Base-by-base conservation (phyloP, 2,888 invertebrate genomes). In the Agonum fuliginosum region DNA sequence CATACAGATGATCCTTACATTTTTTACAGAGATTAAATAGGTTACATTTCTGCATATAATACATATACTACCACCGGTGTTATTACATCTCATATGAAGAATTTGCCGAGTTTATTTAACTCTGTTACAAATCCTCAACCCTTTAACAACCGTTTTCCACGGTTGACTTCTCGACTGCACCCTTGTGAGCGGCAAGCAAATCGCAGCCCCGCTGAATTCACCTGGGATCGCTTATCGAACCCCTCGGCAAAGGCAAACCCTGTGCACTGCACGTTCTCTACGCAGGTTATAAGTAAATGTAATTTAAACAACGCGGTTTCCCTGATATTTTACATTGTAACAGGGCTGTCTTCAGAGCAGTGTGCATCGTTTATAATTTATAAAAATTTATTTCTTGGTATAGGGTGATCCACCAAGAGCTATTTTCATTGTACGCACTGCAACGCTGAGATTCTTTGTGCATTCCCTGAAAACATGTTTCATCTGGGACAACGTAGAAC, bases 191-290 rank as follows among this genome's bases (percentile, higher is more conserved):
- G 20, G 54, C 3, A 20, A 54, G 37, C 62, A 62, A 62, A 62
- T 62, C 37, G 62, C 37, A 37, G 34, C 2, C 10, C 14, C 20
- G 20, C 20, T 17, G 17, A 34, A 62, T 17, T 62, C 62, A 62
- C 62, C 30, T 34, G 62, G 62, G 62, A 34, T 37, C 62, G 34
- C 62, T 62, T 62, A 62, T 62, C 37, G 20, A 34, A n/a, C n/a
- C n/a, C n/a, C n/a, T n/a, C n/a, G 43, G 43, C 12, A 14, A 14
- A 14, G 43, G 43, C 12, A 12, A 43, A 27, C 62, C 62, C 37
- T 34, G 24, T 10, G 30, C n/a, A 3, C 48, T 48, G 17, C 48
- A 12, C 17, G 17, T 12, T 12, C 37, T 37, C 12, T 37, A 37
- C 12, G 37, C 43, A 10, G 12, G 54, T 54, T 54, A 54, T 54